Percentiles rank a stretch among this genome's conserved stretches.
Conservation (phyloP, 2,797 vertebrate species). For the Micrastur ruficollis region DNA sequence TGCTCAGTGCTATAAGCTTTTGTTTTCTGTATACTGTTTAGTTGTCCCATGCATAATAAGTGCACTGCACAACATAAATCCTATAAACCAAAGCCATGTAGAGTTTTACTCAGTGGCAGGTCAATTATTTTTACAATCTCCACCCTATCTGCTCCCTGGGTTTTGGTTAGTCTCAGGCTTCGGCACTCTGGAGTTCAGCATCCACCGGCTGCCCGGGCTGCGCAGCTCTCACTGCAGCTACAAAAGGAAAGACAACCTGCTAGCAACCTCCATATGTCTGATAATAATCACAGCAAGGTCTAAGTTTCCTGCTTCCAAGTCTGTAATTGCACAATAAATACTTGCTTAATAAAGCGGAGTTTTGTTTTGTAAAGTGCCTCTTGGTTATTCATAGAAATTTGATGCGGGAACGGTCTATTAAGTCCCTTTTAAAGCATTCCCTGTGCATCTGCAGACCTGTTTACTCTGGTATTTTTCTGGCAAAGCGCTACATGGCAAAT, state of each 20-base stretch:
- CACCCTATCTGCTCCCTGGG: not conserved
- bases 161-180: not conserved
- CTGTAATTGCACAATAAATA: conserved; percentile 52
- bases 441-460: not conserved
- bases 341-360: conserved; percentile 75
- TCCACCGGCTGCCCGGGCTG: not conserved
- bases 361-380: conserved; percentile 70
- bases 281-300: not conserved
- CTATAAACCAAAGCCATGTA: not conserved
- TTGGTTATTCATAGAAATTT: conserved; percentile 25
- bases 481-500: not conserved
- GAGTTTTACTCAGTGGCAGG: not conserved
- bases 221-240: not conserved
- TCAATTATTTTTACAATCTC: not conserved
- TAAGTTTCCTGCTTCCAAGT: not conserved
- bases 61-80: not conserved
- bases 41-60: not conserved
- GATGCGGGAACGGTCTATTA: not conserved
- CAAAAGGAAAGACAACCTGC: not conserved
- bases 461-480: not conserved
- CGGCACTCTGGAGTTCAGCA: not conserved
- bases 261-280: not conserved
- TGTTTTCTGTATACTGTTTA: not conserved
- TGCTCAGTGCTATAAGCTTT: not conserved
- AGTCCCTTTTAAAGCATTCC: not conserved